These are phyloP conservation scores for Sialia sialis DNA, from an alignment of 2,113 vertebrate species.

Conservation along the genomic window DNA sequence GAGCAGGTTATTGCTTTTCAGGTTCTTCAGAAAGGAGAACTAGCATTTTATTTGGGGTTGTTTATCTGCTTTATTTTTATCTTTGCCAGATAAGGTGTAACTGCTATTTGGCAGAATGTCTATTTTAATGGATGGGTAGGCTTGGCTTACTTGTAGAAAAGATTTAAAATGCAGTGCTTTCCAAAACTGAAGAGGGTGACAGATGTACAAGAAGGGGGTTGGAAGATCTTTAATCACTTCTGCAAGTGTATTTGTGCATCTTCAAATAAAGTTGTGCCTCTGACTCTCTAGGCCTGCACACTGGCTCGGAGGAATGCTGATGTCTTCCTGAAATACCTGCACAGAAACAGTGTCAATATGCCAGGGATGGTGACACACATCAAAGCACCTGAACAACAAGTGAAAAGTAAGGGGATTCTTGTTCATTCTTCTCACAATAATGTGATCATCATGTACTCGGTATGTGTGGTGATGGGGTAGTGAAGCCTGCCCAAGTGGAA, in stretches of 20 bases:
- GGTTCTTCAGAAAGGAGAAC: not conserved
- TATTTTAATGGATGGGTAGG: not conserved
- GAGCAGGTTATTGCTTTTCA: not conserved
- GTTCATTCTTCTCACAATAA: not conserved
- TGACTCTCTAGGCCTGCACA: constrained; percentile 85
- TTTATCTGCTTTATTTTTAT: not conserved
- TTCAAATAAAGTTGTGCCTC: not conserved
- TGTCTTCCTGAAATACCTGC: constrained; percentile 97
- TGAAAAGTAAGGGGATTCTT: constrained; percentile 87
- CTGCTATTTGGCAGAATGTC: not conserved
- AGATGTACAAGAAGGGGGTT: not conserved
- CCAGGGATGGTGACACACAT: constrained; percentile 96
- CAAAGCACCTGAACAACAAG: constrained; percentile 97
- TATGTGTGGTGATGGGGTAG: not conserved
- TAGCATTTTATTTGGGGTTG: not conserved
- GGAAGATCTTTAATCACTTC: not conserved
- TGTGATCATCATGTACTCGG: not conserved
- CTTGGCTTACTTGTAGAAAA: not conserved
- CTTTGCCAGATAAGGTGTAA: not conserved
- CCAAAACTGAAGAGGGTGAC: not conserved
- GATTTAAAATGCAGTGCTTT: not conserved
- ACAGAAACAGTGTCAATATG: constrained; percentile 98
- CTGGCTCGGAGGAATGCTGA: constrained; percentile 94
- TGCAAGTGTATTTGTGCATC: not conserved
- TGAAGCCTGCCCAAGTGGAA: not conserved